Evolutionary conservation across 2,888 invertebrate genomes (phyloP), one percentile per base, ranked within the genome.

Genomic region (Tenthredo amoena): DNA sequence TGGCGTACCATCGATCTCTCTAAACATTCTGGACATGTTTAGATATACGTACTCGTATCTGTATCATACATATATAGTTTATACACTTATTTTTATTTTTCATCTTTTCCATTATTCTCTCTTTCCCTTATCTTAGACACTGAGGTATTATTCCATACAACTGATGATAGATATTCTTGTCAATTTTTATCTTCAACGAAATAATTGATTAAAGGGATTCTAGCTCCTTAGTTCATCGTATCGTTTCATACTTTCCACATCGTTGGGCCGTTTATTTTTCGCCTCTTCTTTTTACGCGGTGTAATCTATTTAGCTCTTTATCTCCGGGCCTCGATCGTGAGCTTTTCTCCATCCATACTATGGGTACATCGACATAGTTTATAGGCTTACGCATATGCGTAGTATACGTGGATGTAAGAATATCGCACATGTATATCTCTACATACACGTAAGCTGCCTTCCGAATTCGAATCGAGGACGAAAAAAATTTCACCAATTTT

Each of bases 221-320:
- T 55, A 7, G 55, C 50, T 77, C 18, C 31, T 50, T n/a, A 31
- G n/a, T 50, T 77, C 47, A 12, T 9, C n/a, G 37, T 81, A 7
- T 81, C n/a, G 9, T 62, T 37, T 40, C 62, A 40, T n/a, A 50
- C 71, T 84, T 65, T 84, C 26, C 43, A n/a, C 84, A n/a, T 18
- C 9, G 18, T 65, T 26, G 84, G 68, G 79, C 85, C 85, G 79
- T 85, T 79, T 79, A 85, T 85, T 85, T 85, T 85, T 34, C 0
- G 50, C 85, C n/a, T 31, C 47, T 62, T n/a, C 10, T 79, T 81
- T 79, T 79, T 62, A 76, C 85, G 31, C 37, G 34, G 65, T 79
- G 77, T 65, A 79, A 85, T 85, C 85, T 85, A 85, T 85, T 85
- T 65, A 85, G 79, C 77, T 77, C 76, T 62, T 47, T 85, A 85